Base-by-base conservation (phyloP, 2,113 vertebrate genomes). In the Callochromis pleurospilus region DNA sequence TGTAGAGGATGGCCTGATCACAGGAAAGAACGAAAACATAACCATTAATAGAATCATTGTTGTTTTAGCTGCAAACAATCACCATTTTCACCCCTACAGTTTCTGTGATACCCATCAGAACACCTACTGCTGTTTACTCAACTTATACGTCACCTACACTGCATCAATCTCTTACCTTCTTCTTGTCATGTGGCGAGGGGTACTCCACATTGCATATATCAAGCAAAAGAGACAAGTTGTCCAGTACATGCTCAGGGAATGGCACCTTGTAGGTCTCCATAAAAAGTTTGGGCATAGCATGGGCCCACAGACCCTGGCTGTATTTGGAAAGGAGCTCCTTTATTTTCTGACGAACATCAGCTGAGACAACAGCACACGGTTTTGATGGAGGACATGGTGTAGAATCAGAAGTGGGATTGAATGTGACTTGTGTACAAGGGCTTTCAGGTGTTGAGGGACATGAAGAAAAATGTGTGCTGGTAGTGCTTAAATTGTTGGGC, bases 231-330 rank as follows among this genome's bases (percentile, higher is more conserved):
- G 96, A 94, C 5, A 99, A 92, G 79, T 98, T 97, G 84, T 96
- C 93, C 47, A 99, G 94, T 83, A 96, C 4, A 4, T 97, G 88
- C 70, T 96, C 91, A 1, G 98, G 98, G 82, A 99, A 97, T 9
- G 96, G 95, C 14, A 80, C 89, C 95, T 97, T 97, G 92, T 97
- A 98, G 1, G 94, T 93, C 4, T 98, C 97, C 93, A 97, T 94
- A 80, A 96, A 99, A 49, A 98, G 95, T 92, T 97, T 97, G 2
- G 98, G 98, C 90, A 99, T 95, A 1, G 97, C 97, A 19, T 97
- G 96, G 56, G 96, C 97, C 98, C 98, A 99, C 82, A 99, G 94
- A 47, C 98, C 98, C 12, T 29, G 94, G 24, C 95, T 97, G 91
- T 98, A 98, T 86, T 97, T 98, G 29, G 88, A 82, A 88, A 99